Conservation (phyloP, 37 sponge, comb jelly and placozoan genomes). For the Geodia barretti region DNA sequence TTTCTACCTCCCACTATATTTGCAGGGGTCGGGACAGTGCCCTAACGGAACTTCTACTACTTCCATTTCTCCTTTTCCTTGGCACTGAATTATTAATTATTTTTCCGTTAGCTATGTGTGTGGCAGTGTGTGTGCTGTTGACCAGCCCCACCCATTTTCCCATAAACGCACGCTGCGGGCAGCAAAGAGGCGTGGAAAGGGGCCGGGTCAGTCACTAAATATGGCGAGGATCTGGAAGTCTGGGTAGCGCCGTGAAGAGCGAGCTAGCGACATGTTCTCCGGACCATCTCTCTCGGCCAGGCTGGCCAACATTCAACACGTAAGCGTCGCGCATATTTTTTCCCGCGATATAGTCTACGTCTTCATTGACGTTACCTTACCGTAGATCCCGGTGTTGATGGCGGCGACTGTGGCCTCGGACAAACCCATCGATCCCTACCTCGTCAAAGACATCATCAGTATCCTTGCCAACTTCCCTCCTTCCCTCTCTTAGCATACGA, state of each 20-base stretch:
- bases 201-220: no score
- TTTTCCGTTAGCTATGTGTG: no score
- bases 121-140: no score
- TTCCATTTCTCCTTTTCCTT: background rate
- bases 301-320: conserved; percentile 70
- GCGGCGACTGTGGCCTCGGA: conserved; percentile 77
- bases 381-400: conserved; percentile 76
- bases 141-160: no score
- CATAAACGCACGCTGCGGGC: no score
- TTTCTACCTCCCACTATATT: no score
- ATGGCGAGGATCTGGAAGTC: no score
- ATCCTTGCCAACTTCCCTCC: conserved; percentile 45
- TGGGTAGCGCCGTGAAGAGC: no score
- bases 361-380: background rate
- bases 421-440: conserved; percentile 68
- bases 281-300: conserved; percentile 43
- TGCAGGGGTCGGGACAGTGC: background rate
- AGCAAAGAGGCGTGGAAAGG: no score
- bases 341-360: background rate
- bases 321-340: conserved; percentile 17
- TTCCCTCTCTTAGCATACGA: background rate
- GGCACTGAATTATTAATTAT: background rate
- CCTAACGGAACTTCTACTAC: background rate
- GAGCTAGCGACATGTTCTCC: conserved; percentile 22
- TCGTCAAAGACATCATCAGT: conserved; percentile 82